Base-by-base conservation (phyloP, 37 sponge, comb jelly and placozoan species). In the Amphimedon queenslandica region DNA sequence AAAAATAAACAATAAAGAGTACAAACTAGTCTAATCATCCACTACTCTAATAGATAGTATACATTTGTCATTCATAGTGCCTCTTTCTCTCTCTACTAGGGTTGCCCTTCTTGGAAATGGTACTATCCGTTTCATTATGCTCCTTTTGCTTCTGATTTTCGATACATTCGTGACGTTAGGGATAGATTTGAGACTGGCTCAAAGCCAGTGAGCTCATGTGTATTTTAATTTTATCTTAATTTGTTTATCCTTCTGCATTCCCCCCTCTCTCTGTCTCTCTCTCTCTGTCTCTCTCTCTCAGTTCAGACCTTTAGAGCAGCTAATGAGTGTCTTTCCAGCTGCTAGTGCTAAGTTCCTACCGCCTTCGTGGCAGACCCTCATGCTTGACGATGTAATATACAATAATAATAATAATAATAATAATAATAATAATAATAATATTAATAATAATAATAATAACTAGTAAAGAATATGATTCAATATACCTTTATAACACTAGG, bases 81-180 rank as follows among this genome's bases (percentile, higher is more conserved):
- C 16, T 30, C 40, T 8, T 37, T 33, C 61, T 4, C 29, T 8
- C 42, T 36, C 53, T 77, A 51, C 16, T 82, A 98, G 86, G 99
- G 99, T 3, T 99, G 99, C 57, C 88, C 95, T 11, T 90, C 88
- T 3, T 99, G 99, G 99, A 99, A 99, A 58, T 99, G 99, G 99
- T 99, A 81, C 89, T 99, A 88, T 43, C 93, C 95, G 0, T 99
- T 86, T 79, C 99, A 99, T 74, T 99, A 99, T 63, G 99, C 99
- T 67, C 99, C 99, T 0, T 99, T 99, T 88, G 99, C 99, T 37
- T 99, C 99, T 4, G 99, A 99, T 79, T 99, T 99, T 77, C 71
- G 42, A 35, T 42, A 87, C 78, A 87, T 99, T 36, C 64, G 73
- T 0, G 40, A 88, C 0, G 60, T 98, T 33, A 40, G 73, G 0